A percentile compares a stretch with the other conserved stretches of the same genome.
Conservation (phyloP, 37 sponge, comb jelly and placozoan species). For the Agelas oroides region DNA sequence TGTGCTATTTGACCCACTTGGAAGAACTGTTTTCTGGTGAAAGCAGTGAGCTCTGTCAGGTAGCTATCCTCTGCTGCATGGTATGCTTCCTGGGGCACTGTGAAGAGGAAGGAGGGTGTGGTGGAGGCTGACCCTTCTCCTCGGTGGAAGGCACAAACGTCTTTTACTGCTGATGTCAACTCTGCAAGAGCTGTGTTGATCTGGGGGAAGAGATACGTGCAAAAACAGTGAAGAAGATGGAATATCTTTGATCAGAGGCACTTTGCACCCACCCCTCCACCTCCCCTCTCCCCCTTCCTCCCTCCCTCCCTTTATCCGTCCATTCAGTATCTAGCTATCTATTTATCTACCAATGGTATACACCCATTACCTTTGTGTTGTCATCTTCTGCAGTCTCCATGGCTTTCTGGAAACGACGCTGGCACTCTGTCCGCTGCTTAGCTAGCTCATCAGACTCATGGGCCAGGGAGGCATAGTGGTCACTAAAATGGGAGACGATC, state of each 20-base stretch:
- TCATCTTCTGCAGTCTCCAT: conserved; percentile 21
- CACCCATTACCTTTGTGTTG: conserved; percentile 15
- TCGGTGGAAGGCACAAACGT: conserved; percentile 40
- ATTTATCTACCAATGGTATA: too few relatives aligned
- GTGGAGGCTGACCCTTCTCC: neutral
- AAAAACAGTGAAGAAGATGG: too few relatives aligned
- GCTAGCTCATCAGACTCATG: conserved; percentile 24
- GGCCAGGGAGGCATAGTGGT: conserved; percentile 33
- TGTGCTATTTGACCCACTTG: too few relatives aligned
- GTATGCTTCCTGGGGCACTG: conserved; percentile 20
- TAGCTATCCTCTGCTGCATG: conserved; percentile 50
- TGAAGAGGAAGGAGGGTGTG: conserved; percentile 18
- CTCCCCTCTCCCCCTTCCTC: too few relatives aligned
- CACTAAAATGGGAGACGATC: too few relatives aligned
- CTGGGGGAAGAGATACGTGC: too few relatives aligned
- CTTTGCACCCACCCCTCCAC: too few relatives aligned
- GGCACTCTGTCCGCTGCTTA: neutral
- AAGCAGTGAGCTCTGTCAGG: conserved; percentile 54
- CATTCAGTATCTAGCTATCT: too few relatives aligned
- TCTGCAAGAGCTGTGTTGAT: conserved; percentile 37
- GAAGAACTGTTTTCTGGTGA: conserved; percentile 75
- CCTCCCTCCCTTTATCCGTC: too few relatives aligned
- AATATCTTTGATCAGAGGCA: too few relatives aligned
- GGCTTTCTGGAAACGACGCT: neutral
- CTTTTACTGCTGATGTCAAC: conserved; percentile 1